Conservation (phyloP, 37 sponge, comb jelly and placozoan genomes). For the Amphimedon queenslandica region DNA sequence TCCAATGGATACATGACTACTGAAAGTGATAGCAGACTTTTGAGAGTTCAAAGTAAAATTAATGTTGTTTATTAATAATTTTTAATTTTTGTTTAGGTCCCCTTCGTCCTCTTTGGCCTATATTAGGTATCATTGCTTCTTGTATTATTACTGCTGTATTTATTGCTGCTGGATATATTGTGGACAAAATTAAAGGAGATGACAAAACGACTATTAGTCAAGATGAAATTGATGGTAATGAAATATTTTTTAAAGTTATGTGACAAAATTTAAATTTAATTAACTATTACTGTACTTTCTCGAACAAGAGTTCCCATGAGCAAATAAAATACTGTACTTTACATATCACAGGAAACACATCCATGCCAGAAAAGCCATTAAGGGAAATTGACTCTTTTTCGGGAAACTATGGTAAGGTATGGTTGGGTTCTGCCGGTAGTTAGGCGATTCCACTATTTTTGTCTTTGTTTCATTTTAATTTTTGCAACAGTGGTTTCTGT, state of each 20-base stretch:
- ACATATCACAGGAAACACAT: too few relatives aligned
- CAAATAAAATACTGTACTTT: too few relatives aligned
- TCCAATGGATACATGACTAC: neutral
- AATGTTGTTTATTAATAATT: neutral
- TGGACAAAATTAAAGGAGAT: conserved; percentile 14
- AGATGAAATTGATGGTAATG: neutral
- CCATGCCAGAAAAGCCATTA: too few relatives aligned
- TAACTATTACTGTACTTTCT: too few relatives aligned
- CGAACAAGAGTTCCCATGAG: too few relatives aligned
- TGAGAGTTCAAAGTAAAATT: neutral
- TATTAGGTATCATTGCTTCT: conserved; percentile 33
- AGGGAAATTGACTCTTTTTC: too few relatives aligned
- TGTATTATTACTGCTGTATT: conserved; percentile 20
- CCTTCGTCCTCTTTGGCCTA: conserved; percentile 47
- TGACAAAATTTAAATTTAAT: neutral
- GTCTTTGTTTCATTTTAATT: too few relatives aligned
- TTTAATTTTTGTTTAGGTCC: conserved; percentile 22
- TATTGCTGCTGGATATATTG: conserved; percentile 13
- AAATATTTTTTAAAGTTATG: neutral
- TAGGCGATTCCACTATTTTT: too few relatives aligned
- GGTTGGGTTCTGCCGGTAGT: too few relatives aligned
- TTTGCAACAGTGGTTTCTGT: too few relatives aligned
- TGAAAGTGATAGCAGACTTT: neutral
- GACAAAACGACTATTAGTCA: neutral
- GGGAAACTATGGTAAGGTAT: too few relatives aligned